These are phyloP conservation scores for Urocolius indicus DNA, from an alignment of 2,113 vertebrate genomes.

Conservation along the genomic window DNA sequence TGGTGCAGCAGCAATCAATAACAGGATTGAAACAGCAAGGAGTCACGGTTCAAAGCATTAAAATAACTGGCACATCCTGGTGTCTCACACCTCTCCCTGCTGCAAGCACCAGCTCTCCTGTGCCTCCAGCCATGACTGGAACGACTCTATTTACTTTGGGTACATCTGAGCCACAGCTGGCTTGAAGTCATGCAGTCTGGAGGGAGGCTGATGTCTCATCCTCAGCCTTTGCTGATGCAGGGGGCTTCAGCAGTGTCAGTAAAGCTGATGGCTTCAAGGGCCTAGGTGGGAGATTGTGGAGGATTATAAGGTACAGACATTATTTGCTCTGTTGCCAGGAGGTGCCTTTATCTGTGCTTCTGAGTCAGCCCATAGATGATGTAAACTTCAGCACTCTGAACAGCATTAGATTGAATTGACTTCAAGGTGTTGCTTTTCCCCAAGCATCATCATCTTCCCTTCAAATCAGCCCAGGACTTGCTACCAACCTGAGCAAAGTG, in stretches of 20 bases:
- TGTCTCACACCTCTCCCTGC: not conserved
- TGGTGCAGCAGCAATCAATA: not conserved
- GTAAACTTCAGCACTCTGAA: not conserved
- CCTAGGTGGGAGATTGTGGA: not conserved
- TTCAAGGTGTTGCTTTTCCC: not conserved
- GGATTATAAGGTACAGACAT: constrained; percentile 34
- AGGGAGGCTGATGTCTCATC: not conserved
- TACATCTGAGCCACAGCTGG: not conserved
- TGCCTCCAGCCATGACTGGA: not conserved
- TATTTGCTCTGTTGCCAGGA: constrained; percentile 21
- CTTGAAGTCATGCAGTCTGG: not conserved
- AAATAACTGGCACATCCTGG: not conserved
- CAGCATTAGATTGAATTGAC: not conserved
- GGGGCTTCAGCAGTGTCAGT: not conserved
- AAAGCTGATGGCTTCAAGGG: not conserved
- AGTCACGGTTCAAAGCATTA: not conserved
- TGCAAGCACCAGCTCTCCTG: not conserved
- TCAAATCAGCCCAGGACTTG: not conserved
- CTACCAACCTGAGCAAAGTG: not conserved
- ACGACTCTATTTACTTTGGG: not conserved
- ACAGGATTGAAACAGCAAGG: not conserved
- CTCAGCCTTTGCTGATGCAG: not conserved
- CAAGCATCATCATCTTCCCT: not conserved
- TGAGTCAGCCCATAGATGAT: constrained; percentile 12
- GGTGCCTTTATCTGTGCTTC: constrained; percentile 11